Base-by-base conservation (phyloP, 2,113 vertebrate genomes). In the Miniopterus natalensis region DNA sequence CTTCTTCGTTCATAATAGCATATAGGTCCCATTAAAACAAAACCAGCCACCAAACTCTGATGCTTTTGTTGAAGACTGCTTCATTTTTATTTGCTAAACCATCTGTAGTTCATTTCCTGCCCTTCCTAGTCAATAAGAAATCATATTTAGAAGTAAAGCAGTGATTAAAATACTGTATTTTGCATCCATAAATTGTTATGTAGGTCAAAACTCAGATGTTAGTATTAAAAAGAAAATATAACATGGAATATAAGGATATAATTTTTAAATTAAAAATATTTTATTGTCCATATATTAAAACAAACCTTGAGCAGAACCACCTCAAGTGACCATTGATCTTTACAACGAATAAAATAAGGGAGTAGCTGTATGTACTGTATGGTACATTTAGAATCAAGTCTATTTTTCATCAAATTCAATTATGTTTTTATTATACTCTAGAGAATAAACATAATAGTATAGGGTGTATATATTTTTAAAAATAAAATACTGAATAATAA, bases 251-350 rank as follows among this genome's bases (percentile, higher is more conserved):
- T 92, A 96, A 96, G 70, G 80, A 96, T 96, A 94, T 96, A 97
- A 97, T 96, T 98, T 98, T 98, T 97, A 98, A 98, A 98, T 98
- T 98, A 97, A 98, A 98, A 95, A 92, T 66, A 75, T 98, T 98
- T 98, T 98, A 97, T 98, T 98, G 94, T 92, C 95, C 84, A 97
- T 98, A 96, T 97, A 97, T 98, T 98, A 97, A 96, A 98, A 96
- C 84, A 51, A 97, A 97, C 93, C 95, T 96, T 88, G 95, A 98
- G 85, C 81, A 97, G 96, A 98, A 97, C 97, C 89, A 98, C 97
- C 97, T 98, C 97, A 97, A 97, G 97, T 98, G 98, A 97, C 97
- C 96, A 98, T 98, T 98, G 98, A 98, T 98, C 97, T 98, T 98
- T 97, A 66, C 96, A 87, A 98, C 95, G 97, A 96, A 96, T 98